Evolutionary conservation across 2,113 vertebrate genomes (phyloP).

Genomic region (Alethe diademata): DNA sequence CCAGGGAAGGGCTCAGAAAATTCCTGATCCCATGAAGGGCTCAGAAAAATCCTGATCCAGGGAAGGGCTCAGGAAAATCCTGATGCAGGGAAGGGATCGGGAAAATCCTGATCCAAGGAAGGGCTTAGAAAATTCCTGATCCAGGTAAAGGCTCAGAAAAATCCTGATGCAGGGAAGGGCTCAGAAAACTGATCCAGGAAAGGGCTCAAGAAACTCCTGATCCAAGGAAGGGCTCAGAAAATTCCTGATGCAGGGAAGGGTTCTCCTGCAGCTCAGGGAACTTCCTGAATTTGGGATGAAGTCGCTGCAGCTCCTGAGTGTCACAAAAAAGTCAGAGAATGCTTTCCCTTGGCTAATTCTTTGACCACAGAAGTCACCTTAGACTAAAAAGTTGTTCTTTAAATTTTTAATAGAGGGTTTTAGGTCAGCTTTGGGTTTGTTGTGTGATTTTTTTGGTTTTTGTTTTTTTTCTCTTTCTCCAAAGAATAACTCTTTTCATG

Average conservation of each 20-base stretch:
- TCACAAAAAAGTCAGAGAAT: background rate
- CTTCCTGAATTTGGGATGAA: background rate
- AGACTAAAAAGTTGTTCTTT: background rate
- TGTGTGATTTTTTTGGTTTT: too few relatives aligned
- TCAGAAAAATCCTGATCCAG: too few relatives aligned
- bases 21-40: background rate
- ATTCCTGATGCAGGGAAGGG: constrained; percentile 78
- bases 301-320: background rate
- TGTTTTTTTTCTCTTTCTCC: background rate
- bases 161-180: background rate
- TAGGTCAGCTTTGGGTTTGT: background rate
- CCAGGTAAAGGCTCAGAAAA: background rate
- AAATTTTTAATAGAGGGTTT: background rate
- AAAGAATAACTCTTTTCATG: background rate
- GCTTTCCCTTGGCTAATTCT: background rate
- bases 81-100: too few relatives aligned
- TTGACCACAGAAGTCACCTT: background rate
- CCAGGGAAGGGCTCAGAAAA: constrained; percentile 70
- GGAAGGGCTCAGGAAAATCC: background rate
- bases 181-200: too few relatives aligned
- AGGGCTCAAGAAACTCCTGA: background rate
- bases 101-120: constrained; percentile 77
- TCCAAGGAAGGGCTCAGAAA: background rate
- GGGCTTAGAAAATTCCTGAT: background rate
- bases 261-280: background rate